phyloP scores from a whole-genome alignment of 2,797 vertebrate species.

The Argya squamiceps region DNA sequence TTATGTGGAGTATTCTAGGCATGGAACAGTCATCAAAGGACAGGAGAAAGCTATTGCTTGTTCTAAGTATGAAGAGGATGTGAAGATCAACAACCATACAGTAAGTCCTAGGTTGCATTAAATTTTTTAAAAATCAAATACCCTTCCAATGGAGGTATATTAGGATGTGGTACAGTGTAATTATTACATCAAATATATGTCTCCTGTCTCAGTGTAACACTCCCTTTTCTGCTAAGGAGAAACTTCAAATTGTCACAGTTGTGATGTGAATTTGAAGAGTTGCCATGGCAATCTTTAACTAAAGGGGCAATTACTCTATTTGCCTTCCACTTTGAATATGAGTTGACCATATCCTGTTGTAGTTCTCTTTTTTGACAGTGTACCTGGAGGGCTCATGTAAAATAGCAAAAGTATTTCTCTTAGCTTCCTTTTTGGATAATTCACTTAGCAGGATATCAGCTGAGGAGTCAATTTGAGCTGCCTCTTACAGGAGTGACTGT shows the following conservation, averaged over 20 bases:
- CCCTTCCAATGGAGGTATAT: background rate
- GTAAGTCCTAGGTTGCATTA: slow-evolving; percentile 70
- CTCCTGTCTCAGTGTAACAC: background rate
- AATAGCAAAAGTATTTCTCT: background rate
- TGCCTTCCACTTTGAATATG: background rate
- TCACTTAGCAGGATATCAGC: background rate
- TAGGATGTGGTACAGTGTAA: background rate
- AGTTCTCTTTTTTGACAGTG: background rate
- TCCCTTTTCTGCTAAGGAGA: background rate
- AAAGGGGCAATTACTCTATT: background rate
- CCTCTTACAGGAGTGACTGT: background rate
- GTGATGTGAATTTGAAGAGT: background rate
- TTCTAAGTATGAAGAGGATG: slow-evolving; percentile 97
- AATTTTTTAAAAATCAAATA: background rate
- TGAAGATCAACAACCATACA: slow-evolving; percentile 91
- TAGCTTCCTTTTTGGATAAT: background rate
- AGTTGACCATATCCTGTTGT: background rate
- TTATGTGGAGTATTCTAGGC: slow-evolving; percentile 96
- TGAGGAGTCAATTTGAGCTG: background rate
- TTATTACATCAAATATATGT: background rate
- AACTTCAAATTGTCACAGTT: background rate
- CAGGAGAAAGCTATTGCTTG: slow-evolving; percentile 93
- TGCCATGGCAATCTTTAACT: background rate
- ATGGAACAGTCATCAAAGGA: slow-evolving; percentile 95
- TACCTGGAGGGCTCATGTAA: background rate